Base-by-base conservation (phyloP, 1,140 invertebrate species). In the Adoxophyes honmai region DNA sequence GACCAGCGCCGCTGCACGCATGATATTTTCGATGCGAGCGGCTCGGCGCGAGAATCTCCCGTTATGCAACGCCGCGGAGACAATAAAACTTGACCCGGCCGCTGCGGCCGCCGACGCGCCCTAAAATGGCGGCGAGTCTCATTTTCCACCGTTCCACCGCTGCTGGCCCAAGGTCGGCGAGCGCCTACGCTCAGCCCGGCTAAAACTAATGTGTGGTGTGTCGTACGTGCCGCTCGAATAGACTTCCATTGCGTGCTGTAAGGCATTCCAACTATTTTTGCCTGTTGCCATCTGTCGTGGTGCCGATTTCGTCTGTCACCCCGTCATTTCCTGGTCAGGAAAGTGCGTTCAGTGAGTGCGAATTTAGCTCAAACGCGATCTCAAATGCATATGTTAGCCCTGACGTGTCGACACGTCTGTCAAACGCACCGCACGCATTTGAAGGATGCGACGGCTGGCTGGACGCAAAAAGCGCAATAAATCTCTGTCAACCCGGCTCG, bases 41-140 rank as follows among this genome's bases (percentile, higher is more conserved):
- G 68, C 74, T 60, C 63, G 55, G 60, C 48, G 21, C 61, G 58
- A 51, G 60, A 62, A 62, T 66, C 57, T 57, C 60, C 56, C 61
- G 68, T 87, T 87, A 87, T 86, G 84, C 84, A 86, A 87, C 70
- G 66, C 60, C 58, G 59, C 76, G 80, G 79, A 81, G 84, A 86
- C 84, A 81, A 84, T 86, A 88, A 83, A 88, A 88, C 75, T 81
- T 77, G 81, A 88, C 74, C 84, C 84, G 76, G 68, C 73, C 76
- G 75, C 70, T 59, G 71, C 72, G 71, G 64, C 71, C 70, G 72
- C 73, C 72, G 67, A 66, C 77, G 72, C 68, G 70, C 69, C 85
- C 85, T 88, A 88, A 88, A 88, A 88, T 88, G 85, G 85, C 75
- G 72, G 55, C 78, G 76, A 72, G 75, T 73, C 79, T 85, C 81